phyloP scores from a whole-genome alignment of 2,888 invertebrate genomes.

The Serripes groenlandicus region DNA sequence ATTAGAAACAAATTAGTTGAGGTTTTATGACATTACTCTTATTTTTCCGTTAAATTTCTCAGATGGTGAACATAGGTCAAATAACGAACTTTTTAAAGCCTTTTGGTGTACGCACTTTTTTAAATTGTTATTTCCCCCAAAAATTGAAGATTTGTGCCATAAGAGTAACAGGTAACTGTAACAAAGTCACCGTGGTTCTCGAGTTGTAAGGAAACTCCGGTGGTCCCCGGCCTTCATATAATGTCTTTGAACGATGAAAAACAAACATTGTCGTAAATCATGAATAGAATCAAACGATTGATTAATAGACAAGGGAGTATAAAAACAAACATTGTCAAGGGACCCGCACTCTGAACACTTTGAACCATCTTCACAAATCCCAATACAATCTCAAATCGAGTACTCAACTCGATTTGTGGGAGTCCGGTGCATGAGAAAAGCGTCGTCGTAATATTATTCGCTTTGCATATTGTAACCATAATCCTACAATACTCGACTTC shows the following conservation, averaged over 20 bases:
- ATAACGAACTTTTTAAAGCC: too few relatives aligned
- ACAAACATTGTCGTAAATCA: conserved; percentile 26
- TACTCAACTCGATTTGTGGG: conserved; percentile 1
- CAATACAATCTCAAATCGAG: conserved; percentile 17
- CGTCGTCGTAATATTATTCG: not conserved
- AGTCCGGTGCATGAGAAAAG: conserved; percentile 16
- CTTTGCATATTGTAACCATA: not conserved
- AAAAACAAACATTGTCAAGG: conserved; percentile 29
- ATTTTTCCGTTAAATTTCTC: too few relatives aligned
- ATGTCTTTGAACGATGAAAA: conserved; percentile 24
- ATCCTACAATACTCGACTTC: not conserved
- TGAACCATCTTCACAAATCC: conserved; percentile 17
- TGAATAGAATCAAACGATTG: conserved; percentile 24
- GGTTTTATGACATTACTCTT: too few relatives aligned
- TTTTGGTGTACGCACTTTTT: too few relatives aligned
- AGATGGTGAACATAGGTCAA: too few relatives aligned
- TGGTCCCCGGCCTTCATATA: conserved; percentile 10
- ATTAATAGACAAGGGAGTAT: conserved; percentile 26
- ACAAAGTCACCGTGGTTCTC: too few relatives aligned
- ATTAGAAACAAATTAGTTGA: too few relatives aligned
- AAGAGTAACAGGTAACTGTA: too few relatives aligned
- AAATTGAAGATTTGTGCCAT: too few relatives aligned
- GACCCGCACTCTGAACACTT: conserved; percentile 20
- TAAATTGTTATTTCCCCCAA: too few relatives aligned
- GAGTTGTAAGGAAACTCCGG: not conserved